These are phyloP conservation scores for Talpa occidentalis DNA, from an alignment of 2,113 vertebrate genomes.

Conservation along the genomic window DNA sequence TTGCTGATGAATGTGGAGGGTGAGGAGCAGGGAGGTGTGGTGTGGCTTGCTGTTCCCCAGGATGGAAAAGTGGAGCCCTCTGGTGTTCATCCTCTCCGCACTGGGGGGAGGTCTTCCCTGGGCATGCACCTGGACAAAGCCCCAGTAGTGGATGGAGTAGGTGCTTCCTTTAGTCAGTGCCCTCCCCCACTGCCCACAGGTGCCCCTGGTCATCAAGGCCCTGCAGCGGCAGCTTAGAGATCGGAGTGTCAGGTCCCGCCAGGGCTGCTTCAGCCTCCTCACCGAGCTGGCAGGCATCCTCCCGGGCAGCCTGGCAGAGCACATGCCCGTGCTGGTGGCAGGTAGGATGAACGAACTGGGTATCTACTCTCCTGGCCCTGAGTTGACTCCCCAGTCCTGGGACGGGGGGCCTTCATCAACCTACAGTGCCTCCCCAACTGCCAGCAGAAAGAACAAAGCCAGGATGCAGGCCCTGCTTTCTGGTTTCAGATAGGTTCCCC, in stretches of 20 bases:
- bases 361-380: background rate
- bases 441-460: background rate
- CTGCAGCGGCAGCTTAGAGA: conserved; percentile 94
- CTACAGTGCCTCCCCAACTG: background rate
- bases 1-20: background rate
- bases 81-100: background rate
- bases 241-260: conserved; percentile 91
- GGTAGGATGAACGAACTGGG: conserved; percentile 84
- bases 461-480: background rate
- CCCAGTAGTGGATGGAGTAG: background rate
- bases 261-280: conserved; percentile 94
- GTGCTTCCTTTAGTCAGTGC: background rate
- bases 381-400: background rate
- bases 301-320: conserved; percentile 91
- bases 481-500: background rate
- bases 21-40: background rate
- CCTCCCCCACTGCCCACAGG: conserved; percentile 81
- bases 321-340: conserved; percentile 91
- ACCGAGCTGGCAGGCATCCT: conserved; percentile 91
- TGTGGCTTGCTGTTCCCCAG: background rate
- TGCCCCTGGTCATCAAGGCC: conserved; percentile 92
- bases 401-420: background rate
- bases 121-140: background rate
- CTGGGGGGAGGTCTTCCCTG: background rate
- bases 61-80: too few species aligned